Base-by-base conservation (phyloP, 1,140 invertebrate species). In the Drosophila equinoxialis region DNA sequence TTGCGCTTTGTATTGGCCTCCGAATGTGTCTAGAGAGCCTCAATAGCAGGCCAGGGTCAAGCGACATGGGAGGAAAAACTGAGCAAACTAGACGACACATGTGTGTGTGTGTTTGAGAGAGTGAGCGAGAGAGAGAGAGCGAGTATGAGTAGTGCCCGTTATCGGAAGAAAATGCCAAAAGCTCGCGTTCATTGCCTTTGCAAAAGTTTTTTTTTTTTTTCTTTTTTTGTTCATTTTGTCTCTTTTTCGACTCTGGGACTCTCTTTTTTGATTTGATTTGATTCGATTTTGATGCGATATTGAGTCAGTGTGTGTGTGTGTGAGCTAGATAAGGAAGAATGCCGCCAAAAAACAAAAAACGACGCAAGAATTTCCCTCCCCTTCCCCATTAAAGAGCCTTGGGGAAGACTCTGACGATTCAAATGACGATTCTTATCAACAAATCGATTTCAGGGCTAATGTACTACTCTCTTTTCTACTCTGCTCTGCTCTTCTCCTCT, bases 21-120 rank as follows among this genome's bases (percentile, higher is more conserved):
- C 79, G 82, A 83, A 74, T 87, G 80, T 82, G 87, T 90, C 80
- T 90, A 84, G 74, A 84, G 74, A 77, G 87, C 87, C 90, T 90
- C 87, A 90, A 90, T 90, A 90, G 87, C 87, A 90, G 87, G 87
- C 87, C 87, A 90, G 87, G 87, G 87, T 90, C 87, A 90, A 84
- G 83, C 78, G 87, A 90, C 86, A 90, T 90, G 81, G 86, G 86
- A 86, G 86, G 86, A 90, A 90, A 89, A 86, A 77, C 79, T 78
- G 77, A 74, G 79, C 75, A 74, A 82, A 77, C 61, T 65, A 54
- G 51, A 45, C 35, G 65, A 39, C 11, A 11, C 3, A 5, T 39
- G 37, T 39, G 37, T 61, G 13, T 51, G 54, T 65, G 35, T 58
- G 54, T 59, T 7, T 68, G 35, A 63, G 14, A 66, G 71, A 70